These are phyloP conservation scores for Varanus komodoensis DNA, from an alignment of 2,113 vertebrate genomes.

Conservation along the genomic window DNA sequence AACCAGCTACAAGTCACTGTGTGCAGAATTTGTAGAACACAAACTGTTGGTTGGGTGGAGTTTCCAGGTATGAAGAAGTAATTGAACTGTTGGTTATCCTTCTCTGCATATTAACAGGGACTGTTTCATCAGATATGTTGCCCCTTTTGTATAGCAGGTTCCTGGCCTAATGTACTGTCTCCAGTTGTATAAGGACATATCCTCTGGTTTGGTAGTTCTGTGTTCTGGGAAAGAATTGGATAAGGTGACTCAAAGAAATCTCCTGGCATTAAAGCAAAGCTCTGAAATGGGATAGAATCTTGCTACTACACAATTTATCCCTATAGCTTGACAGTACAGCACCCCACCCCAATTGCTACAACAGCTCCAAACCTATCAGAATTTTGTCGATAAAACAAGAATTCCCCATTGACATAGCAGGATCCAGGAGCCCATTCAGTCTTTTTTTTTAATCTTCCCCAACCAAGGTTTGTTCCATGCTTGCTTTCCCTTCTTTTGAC, in stretches of 20 bases:
- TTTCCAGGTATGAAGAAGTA: background rate
- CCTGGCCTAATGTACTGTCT: background rate
- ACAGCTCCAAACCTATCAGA: background rate
- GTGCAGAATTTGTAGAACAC: background rate
- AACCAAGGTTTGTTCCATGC: background rate
- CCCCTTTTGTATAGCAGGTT: background rate
- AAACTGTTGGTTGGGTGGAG: background rate
- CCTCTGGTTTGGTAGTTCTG: fast-evolving
- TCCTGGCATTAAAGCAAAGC: background rate
- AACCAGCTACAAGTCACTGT: no score
- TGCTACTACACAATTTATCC: background rate
- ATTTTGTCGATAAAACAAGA: background rate
- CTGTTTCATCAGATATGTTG: background rate
- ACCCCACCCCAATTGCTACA: background rate
- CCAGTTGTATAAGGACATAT: background rate
- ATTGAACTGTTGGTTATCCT: background rate
- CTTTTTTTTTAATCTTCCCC: background rate
- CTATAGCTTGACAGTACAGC: background rate
- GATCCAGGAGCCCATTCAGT: background rate
- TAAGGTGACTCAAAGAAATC: background rate
- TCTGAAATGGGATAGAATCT: background rate
- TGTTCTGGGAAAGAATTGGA: background rate
- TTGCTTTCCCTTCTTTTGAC: background rate
- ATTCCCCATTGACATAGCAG: background rate
- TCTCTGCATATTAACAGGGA: background rate